Conservation (phyloP, 2,113 vertebrate genomes). For the Morone saxatilis region DNA sequence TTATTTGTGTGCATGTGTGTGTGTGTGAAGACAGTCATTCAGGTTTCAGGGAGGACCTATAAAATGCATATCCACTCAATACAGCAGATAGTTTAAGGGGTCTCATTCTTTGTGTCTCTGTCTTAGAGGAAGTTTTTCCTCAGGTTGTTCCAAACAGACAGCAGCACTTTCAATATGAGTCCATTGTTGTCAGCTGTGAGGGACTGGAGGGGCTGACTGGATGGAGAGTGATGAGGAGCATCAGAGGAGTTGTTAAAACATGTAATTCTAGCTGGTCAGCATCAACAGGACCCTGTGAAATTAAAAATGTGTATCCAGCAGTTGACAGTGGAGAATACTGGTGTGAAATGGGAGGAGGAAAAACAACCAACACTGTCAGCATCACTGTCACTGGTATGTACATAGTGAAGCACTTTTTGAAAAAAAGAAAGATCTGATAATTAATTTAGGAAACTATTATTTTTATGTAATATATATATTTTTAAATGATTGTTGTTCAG, state of each 20-base stretch:
- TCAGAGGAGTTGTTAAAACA: not conserved
- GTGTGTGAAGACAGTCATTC: too few species aligned
- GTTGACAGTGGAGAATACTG: too few species aligned
- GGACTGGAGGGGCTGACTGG: not conserved
- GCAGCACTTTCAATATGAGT: not conserved
- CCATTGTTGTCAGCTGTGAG: not conserved
- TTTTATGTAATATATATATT: too few species aligned
- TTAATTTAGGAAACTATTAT: too few species aligned
- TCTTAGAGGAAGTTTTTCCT: not conserved
- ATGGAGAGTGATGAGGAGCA: not conserved
- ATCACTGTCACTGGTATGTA: conserved; percentile 23
- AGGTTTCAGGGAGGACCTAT: too few species aligned
- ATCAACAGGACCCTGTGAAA: not conserved
- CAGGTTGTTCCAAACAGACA: not conserved
- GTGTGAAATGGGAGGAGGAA: not conserved
- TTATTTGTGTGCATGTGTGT: too few species aligned
- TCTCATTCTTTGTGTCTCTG: not conserved
- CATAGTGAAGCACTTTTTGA: too few species aligned
- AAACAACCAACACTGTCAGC: not conserved
- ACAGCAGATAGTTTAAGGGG: too few species aligned
- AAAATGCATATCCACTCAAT: too few species aligned
- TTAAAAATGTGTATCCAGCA: not conserved
- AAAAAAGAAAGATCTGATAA: too few species aligned
- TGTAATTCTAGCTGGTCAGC: accelerated
- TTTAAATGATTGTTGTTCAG: not conserved